phyloP scores from a whole-genome alignment of 2,888 invertebrate species.

The Epirrhoe alternata region DNA sequence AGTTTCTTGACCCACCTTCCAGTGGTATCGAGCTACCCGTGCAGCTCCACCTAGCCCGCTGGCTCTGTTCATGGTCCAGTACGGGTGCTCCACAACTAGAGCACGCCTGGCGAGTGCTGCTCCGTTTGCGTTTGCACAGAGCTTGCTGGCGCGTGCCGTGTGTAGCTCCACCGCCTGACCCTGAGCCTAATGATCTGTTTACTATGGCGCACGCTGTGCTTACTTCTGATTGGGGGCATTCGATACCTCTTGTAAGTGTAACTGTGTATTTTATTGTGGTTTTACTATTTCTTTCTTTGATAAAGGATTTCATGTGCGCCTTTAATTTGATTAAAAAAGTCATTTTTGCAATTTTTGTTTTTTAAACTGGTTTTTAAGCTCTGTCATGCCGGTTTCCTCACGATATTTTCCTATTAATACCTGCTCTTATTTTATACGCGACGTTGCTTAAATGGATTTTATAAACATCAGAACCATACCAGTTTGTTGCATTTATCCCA shows the following conservation, averaged over 20 bases:
- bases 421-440: no score
- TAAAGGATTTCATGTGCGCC: no score
- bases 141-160: slow-evolving; percentile 58
- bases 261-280: no score
- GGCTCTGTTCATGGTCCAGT: slow-evolving; percentile 54
- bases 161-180: slow-evolving; percentile 57
- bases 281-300: not conserved
- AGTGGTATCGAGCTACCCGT: slow-evolving; percentile 69
- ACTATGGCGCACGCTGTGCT: slow-evolving; percentile 61
- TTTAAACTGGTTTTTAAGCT: no score
- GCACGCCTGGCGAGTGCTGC: slow-evolving; percentile 67
- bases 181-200: slow-evolving; percentile 52
- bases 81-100: slow-evolving; percentile 48
- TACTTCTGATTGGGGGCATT: slow-evolving; percentile 73
- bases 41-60: slow-evolving; percentile 62
- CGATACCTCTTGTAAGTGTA: slow-evolving; percentile 70
- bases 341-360: no score
- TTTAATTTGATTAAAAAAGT: no score
- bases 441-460: no score
- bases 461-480: no score
- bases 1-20: no score
- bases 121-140: slow-evolving; percentile 64
- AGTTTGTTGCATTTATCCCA: no score
- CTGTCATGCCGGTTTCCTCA: no score
- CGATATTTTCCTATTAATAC: no score